Evolutionary conservation across 2,113 vertebrate genomes (phyloP).

Genomic region (Cepphus grylle): DNA sequence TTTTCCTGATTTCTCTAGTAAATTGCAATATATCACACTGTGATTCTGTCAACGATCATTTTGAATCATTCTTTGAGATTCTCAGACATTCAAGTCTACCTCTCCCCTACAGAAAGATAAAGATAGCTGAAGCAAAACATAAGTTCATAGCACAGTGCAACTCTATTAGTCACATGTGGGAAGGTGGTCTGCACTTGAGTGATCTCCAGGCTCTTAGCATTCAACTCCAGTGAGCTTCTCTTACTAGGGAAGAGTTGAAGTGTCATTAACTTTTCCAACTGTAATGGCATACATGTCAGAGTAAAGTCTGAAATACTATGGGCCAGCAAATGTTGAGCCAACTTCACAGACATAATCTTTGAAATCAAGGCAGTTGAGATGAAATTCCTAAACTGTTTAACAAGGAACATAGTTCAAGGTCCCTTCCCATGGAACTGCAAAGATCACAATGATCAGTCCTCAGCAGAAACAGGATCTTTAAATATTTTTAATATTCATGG

Average conservation of each 20-base stretch:
- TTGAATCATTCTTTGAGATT: constrained; percentile 3
- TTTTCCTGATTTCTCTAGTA: constrained; percentile 25
- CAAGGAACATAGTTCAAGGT: background rate
- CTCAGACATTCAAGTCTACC: background rate
- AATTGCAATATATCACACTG: constrained; percentile 12
- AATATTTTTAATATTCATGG: background rate
- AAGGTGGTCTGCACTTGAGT: background rate
- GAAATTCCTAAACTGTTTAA: background rate
- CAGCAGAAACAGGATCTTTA: background rate
- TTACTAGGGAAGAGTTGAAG: background rate
- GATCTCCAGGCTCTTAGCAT: background rate
- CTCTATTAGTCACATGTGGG: background rate
- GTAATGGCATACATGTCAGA: background rate
- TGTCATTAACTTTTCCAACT: background rate
- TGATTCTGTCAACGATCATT: constrained; percentile 36
- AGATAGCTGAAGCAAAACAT: background rate
- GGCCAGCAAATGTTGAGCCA: background rate
- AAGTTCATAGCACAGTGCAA: background rate
- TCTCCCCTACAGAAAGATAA: background rate
- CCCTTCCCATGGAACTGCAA: background rate
- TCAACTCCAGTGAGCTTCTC: background rate
- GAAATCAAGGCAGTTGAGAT: background rate
- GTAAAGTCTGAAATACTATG: background rate
- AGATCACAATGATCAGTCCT: background rate
- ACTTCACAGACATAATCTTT: background rate